Percentiles rank a stretch among this genome's conserved stretches.
These are phyloP conservation scores for Enteromius paludinosus DNA, from an alignment of 2,797 vertebrate species.

Conservation along the genomic window DNA sequence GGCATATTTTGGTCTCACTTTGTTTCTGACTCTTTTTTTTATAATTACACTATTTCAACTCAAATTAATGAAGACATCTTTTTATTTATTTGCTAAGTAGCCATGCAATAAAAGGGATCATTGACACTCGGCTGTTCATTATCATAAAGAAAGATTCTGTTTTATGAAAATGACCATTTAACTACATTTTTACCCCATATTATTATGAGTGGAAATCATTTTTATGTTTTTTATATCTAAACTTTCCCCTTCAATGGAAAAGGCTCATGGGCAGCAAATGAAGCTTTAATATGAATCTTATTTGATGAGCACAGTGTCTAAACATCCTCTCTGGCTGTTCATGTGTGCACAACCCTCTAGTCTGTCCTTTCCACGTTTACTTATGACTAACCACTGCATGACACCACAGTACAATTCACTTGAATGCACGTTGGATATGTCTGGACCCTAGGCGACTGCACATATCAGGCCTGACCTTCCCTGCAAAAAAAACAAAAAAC, in stretches of 20 bases:
- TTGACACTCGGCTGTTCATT: neutral
- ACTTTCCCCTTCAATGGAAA: constrained; percentile 60
- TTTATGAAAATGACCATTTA: too few species aligned
- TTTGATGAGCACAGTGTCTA: constrained; percentile 52
- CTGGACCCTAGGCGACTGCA: neutral
- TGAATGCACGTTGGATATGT: neutral
- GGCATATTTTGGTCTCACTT: neutral
- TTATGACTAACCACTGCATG: constrained; percentile 19
- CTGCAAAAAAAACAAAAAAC: neutral
- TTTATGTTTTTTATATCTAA: too few species aligned
- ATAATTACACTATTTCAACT: neutral
- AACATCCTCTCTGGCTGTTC: constrained; percentile 30
- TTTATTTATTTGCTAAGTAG: neutral
- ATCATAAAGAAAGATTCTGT: neutral
- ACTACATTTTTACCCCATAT: too few species aligned
- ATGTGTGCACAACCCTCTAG: constrained; percentile 38
- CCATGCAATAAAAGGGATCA: neutral
- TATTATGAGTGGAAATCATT: too few species aligned
- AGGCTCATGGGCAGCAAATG: constrained; percentile 47
- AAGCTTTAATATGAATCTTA: constrained; percentile 66
- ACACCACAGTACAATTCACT: constrained; percentile 22
- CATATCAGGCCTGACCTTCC: constrained; percentile 15
- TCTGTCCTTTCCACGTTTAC: constrained; percentile 42
- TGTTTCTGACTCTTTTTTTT: neutral
- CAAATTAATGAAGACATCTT: neutral